These are phyloP conservation scores for Cantharis nigra DNA, from an alignment of 2,888 invertebrate species.

Conservation along the genomic window DNA sequence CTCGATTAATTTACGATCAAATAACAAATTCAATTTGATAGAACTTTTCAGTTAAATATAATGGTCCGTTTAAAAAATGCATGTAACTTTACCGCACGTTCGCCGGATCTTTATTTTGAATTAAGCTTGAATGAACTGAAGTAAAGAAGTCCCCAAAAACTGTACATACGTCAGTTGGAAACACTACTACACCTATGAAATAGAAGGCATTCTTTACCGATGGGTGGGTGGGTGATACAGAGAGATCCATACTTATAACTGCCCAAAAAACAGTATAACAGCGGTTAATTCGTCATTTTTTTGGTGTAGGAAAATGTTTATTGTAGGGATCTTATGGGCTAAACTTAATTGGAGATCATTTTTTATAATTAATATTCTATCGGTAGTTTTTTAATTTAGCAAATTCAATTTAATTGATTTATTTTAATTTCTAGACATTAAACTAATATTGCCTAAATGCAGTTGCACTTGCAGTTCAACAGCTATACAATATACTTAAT, in stretches of 20 bases:
- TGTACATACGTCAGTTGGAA: too few species aligned
- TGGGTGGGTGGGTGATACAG: background rate
- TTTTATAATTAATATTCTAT: background rate
- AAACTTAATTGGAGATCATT: background rate
- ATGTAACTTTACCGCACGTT: background rate
- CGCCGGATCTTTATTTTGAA: background rate
- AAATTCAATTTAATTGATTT: too few species aligned
- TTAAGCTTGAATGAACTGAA: background rate
- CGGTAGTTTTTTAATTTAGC: too few species aligned
- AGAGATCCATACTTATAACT: background rate
- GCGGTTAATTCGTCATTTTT: background rate
- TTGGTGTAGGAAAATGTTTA: too few species aligned
- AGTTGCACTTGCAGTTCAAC: too few species aligned
- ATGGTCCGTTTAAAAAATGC: background rate
- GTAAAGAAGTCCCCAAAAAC: too few species aligned
- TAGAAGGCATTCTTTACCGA: background rate
- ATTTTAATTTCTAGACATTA: too few species aligned
- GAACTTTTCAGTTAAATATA: background rate
- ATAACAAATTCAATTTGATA: background rate
- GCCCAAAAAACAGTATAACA: conserved; percentile 35
- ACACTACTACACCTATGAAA: too few species aligned
- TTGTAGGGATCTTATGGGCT: too few species aligned
- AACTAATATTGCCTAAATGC: too few species aligned
- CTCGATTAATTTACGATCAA: background rate
- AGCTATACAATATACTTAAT: too few species aligned